Evolutionary conservation across 2,113 vertebrate genomes (phyloP).

Genomic region (Hippocampus abdominalis): DNA sequence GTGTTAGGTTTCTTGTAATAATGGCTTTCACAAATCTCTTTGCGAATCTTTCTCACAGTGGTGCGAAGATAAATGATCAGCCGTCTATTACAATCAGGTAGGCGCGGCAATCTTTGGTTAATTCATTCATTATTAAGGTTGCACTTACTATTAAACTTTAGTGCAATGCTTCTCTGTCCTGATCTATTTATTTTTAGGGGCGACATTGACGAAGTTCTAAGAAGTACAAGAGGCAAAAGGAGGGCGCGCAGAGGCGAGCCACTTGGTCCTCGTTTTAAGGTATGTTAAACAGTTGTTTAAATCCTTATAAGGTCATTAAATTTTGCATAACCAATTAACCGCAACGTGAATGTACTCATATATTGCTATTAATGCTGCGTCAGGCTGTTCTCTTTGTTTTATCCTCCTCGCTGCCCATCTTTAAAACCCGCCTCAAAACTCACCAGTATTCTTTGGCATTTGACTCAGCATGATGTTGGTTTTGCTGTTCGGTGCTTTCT

Average conservation of each 20-base stretch:
- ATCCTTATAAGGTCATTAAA: background rate
- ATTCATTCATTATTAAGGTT: too few species aligned
- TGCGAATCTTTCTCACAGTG: slow-evolving; percentile 15
- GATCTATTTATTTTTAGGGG: slow-evolving; percentile 14
- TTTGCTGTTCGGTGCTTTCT: too few species aligned
- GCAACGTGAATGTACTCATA: background rate
- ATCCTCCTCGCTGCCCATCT: too few species aligned
- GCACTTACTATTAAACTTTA: background rate
- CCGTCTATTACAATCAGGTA: slow-evolving; percentile 20
- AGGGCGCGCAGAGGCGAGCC: slow-evolving; percentile 12
- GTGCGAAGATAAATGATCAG: background rate
- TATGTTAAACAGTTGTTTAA: slow-evolving; percentile 1
- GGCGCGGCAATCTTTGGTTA: background rate
- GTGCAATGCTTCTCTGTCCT: background rate
- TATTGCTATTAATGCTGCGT: background rate
- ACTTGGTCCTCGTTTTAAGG: slow-evolving; percentile 11
- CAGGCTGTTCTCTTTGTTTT: background rate
- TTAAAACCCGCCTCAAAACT: too few species aligned
- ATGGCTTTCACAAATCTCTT: slow-evolving; percentile 59
- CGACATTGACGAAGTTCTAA: background rate
- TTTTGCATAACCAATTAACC: background rate
- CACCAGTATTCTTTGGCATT: too few species aligned
- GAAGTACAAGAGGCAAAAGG: slow-evolving; percentile 11
- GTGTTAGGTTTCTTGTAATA: background rate
- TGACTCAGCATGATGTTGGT: too few species aligned